These are phyloP conservation scores for Microtus californicus DNA, from an alignment of 2,797 vertebrate species.

Conservation along the genomic window DNA sequence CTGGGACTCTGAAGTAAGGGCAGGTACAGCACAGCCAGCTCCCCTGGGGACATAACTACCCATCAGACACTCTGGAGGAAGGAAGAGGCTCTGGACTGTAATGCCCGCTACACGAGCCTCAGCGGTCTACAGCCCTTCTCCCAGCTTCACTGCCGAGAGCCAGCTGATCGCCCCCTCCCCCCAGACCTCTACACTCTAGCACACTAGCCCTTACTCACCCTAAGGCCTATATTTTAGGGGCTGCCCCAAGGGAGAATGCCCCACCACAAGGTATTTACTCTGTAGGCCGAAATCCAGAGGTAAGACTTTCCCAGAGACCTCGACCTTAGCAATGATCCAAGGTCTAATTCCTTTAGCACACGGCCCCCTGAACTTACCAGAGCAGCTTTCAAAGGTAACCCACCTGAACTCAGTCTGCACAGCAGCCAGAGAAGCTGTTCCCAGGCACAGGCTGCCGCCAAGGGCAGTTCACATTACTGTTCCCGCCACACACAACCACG, in stretches of 20 bases:
- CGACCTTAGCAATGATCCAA: background rate
- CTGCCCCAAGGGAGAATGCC: background rate
- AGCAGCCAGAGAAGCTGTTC: background rate
- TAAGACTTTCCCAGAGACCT: background rate
- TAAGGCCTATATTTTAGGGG: background rate
- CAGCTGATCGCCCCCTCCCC: background rate
- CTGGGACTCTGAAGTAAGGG: background rate
- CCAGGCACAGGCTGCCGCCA: background rate
- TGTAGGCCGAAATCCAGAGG: background rate
- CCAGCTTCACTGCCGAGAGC: background rate
- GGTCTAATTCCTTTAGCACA: background rate
- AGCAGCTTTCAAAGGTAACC: slow-evolving; percentile 10
- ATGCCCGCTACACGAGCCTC: background rate
- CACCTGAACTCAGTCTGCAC: background rate
- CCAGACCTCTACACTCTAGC: background rate
- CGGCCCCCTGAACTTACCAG: background rate
- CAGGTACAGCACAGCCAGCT: background rate
- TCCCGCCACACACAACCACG: background rate
- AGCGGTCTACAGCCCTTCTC: background rate
- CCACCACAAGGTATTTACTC: background rate
- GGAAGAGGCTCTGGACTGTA: background rate
- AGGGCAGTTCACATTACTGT: background rate
- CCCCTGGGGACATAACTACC: background rate
- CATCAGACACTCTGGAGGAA: background rate
- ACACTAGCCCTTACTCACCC: background rate